These are phyloP conservation scores for Antheraea yamamai DNA, from an alignment of 2,888 invertebrate species.

Conservation along the genomic window DNA sequence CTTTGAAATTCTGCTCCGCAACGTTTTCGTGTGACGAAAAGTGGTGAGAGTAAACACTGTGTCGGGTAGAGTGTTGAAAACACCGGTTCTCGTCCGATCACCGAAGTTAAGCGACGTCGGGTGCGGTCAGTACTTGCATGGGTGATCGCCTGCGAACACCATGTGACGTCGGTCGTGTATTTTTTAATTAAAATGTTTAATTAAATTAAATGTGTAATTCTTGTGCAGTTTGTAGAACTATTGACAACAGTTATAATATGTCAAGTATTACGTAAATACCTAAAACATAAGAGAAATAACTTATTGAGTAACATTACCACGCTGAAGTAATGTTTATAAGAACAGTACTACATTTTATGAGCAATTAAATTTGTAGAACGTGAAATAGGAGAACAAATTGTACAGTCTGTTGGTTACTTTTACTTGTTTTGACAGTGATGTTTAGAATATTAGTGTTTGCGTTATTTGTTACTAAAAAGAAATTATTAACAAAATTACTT, in stretches of 20 bases:
- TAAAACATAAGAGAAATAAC: not conserved
- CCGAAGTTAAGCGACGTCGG: too few species aligned
- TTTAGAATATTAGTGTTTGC: not conserved
- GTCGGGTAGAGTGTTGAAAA: too few species aligned
- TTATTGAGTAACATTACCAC: constrained; percentile 11
- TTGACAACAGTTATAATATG: not conserved
- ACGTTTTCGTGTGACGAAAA: too few species aligned
- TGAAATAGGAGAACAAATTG: constrained; percentile 1
- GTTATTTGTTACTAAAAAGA: not conserved
- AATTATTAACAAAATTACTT: not conserved
- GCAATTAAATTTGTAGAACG: constrained; percentile 16
- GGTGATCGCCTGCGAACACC: too few species aligned
- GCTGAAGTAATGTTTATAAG: constrained; percentile 9
- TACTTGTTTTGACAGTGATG: not conserved
- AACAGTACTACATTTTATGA: constrained; percentile 4
- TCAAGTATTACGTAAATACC: not conserved
- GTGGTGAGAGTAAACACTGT: too few species aligned
- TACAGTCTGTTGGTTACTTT: not conserved
- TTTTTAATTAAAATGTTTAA: too few species aligned
- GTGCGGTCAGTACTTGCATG: too few species aligned
- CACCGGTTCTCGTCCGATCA: too few species aligned
- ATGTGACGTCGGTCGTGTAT: too few species aligned
- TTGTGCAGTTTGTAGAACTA: not conserved
- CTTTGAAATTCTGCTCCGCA: too few species aligned
- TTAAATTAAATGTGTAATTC: too few species aligned